Percentiles rank a stretch among this genome's conserved stretches.
Evolutionary conservation across 2,113 vertebrate species (phyloP).

Genomic region (Castor canadensis): DNA sequence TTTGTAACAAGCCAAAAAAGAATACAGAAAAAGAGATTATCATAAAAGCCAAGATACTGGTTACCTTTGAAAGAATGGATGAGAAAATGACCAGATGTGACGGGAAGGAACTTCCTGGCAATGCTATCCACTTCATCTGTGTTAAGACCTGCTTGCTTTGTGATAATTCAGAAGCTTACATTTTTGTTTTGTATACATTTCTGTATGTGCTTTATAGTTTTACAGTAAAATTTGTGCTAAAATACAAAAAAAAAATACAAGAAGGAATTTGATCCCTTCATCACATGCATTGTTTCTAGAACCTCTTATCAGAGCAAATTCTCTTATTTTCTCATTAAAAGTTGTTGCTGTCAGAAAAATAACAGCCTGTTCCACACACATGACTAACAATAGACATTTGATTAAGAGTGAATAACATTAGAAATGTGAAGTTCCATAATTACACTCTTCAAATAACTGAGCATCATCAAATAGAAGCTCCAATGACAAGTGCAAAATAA

Average conservation of each 20-base stretch:
- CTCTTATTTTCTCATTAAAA: slow-evolving; percentile 48
- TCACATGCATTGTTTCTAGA: background rate
- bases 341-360: slow-evolving; percentile 1
- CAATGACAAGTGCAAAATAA: background rate
- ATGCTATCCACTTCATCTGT: no score
- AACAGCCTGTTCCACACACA: background rate
- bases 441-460: background rate
- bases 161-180: no score
- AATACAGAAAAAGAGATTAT: no score
- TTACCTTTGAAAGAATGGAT: no score
- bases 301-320: background rate
- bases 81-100: no score
- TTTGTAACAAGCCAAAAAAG: no score
- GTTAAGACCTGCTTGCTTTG: no score
- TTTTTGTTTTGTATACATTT: no score
- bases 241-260: background rate
- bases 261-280: background rate
- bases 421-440: slow-evolving; percentile 3
- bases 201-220: no score
- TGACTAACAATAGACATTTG: background rate
- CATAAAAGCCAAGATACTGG: no score
- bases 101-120: no score
- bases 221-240: no score
- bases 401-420: slow-evolving; percentile 42
- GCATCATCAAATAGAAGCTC: background rate